Evolutionary conservation across 2,113 vertebrate genomes (phyloP).

Genomic region (Plectropomus leopardus): DNA sequence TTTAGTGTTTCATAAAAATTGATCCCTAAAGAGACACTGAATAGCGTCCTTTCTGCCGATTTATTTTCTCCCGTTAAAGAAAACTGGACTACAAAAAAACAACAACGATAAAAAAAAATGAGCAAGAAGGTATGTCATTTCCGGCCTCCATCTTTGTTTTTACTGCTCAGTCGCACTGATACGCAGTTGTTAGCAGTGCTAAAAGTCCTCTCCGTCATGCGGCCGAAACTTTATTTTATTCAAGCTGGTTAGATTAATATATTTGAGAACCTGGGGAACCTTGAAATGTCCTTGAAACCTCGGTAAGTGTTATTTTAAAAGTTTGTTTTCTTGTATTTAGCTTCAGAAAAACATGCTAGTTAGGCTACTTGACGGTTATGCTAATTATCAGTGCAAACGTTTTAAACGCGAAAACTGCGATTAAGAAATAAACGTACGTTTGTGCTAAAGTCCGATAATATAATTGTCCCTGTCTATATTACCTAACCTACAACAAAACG

Average conservation of each 20-base stretch:
- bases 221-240: neutral
- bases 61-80: neutral
- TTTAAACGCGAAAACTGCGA: neutral
- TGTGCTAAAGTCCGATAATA: too few species aligned
- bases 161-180: too few species aligned
- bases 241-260: neutral
- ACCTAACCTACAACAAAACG: too few species aligned
- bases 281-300: neutral
- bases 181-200: neutral
- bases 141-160: slow-evolving; percentile 44
- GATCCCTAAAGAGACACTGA: neutral
- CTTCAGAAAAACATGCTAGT: neutral
- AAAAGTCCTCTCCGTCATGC: neutral
- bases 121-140: neutral
- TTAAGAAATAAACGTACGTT: neutral
- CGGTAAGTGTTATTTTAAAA: neutral
- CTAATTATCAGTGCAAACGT: neutral
- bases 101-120: too few species aligned
- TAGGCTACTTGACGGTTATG: neutral
- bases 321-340: neutral
- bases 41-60: neutral
- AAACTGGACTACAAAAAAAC: neutral
- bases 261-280: neutral
- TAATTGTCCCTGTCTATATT: too few species aligned
- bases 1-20: neutral